These are phyloP conservation scores for Neolamprologus brichardi DNA, from an alignment of 2,113 vertebrate genomes.

Conservation along the genomic window DNA sequence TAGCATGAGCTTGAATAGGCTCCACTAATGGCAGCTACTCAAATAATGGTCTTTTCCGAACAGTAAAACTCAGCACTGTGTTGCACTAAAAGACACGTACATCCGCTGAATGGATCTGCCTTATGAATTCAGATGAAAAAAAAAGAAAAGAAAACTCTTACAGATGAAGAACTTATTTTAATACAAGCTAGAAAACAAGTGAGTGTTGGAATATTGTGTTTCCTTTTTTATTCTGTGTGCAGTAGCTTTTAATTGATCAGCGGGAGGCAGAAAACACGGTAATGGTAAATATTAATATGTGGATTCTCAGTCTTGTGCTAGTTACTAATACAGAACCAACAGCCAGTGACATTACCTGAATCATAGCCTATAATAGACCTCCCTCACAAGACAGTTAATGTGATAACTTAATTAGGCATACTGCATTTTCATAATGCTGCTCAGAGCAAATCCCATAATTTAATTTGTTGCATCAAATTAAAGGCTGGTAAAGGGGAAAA, in stretches of 20 bases:
- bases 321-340: neutral
- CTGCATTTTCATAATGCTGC: neutral
- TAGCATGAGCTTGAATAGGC: constrained; percentile 39
- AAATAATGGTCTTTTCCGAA: constrained; percentile 39
- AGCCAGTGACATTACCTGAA: neutral
- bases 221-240: neutral
- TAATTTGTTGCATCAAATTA: neutral
- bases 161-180: neutral
- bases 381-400: neutral
- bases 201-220: neutral
- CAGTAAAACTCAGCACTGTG: neutral
- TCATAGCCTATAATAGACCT: neutral
- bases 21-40: constrained; percentile 42
- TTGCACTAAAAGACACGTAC: neutral
- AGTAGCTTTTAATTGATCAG: neutral
- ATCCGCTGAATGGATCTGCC: neutral
- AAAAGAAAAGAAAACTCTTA: neutral
- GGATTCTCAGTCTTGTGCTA: neutral
- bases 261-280: neutral
- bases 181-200: neutral
- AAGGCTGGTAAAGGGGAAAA: neutral
- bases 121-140: neutral
- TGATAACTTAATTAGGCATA: neutral
- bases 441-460: neutral
- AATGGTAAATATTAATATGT: neutral